These are phyloP conservation scores for Drosophila falleni DNA, from an alignment of 2,888 invertebrate species.

Conservation along the genomic window DNA sequence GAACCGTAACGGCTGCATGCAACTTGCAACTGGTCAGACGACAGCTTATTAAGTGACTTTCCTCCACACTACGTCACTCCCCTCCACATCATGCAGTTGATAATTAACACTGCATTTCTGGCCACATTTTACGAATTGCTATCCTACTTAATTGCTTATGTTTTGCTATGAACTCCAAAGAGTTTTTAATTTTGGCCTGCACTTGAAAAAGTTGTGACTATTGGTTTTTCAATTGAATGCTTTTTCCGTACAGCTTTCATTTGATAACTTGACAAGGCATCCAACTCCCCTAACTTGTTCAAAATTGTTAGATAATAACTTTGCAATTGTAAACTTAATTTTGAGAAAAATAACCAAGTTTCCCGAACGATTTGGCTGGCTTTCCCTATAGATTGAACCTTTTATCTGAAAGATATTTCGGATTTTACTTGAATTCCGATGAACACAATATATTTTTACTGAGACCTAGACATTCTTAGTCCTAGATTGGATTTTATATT, in stretches of 20 bases:
- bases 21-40: constrained; percentile 42
- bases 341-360: neutral
- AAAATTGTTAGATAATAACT: neutral
- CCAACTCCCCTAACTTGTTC: neutral
- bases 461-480: too few relatives aligned
- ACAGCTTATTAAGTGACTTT: constrained; percentile 50
- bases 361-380: neutral
- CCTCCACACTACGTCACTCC: too few relatives aligned
- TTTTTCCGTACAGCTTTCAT: neutral
- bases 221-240: neutral
- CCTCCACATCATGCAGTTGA: neutral
- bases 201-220: constrained; percentile 26
- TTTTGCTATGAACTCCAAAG: constrained; percentile 12
- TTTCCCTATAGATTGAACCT: neutral
- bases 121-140: constrained; percentile 52
- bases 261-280: neutral
- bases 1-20: constrained; percentile 27
- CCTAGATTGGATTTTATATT: too few relatives aligned
- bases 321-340: neutral
- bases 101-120: constrained; percentile 54
- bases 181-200: constrained; percentile 30
- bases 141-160: constrained; percentile 44
- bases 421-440: too few relatives aligned
- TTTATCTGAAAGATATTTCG: too few relatives aligned
- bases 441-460: too few relatives aligned